A percentile compares a stretch with the other conserved stretches of the same genome.
These are phyloP conservation scores for Geotrypetes seraphini DNA, from an alignment of 2,797 vertebrate species.

Conservation along the genomic window DNA sequence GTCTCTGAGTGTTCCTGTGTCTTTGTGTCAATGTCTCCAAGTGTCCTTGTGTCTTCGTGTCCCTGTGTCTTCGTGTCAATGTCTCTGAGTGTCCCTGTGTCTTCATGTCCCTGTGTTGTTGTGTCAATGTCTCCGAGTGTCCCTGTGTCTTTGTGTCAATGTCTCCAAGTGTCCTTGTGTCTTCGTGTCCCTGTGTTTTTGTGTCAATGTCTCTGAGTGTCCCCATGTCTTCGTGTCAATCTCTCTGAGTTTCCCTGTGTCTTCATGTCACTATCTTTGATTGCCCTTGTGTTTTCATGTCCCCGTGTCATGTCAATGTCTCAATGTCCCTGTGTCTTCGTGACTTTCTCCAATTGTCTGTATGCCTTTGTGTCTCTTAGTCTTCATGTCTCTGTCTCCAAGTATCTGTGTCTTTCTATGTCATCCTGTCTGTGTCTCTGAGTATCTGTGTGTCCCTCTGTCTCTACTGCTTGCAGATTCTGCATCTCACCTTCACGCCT, in stretches of 20 bases:
- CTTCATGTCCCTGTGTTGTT: too few relatives aligned
- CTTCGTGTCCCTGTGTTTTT: slow-evolving; percentile 3
- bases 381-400: background rate
- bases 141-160: background rate
- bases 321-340: background rate
- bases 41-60: too few relatives aligned
- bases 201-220: too few relatives aligned
- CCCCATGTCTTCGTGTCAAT: too few relatives aligned
- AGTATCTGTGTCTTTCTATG: background rate
- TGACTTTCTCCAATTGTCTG: background rate
- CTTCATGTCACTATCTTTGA: background rate
- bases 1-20: too few relatives aligned
- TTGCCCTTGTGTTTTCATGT: background rate
- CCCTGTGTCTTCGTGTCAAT: too few relatives aligned
- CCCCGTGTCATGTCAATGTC: background rate
- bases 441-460: background rate
- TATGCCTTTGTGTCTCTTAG: background rate
- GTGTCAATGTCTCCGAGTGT: too few relatives aligned
- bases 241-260: background rate
- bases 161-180: slow-evolving; percentile 1
- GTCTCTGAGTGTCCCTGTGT: too few relatives aligned
- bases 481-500: slow-evolving; percentile 76
- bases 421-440: background rate
- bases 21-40: too few relatives aligned
- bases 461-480: too few relatives aligned